These are phyloP conservation scores for Dryococelus australis DNA, from an alignment of 2,888 invertebrate genomes.

Conservation along the genomic window DNA sequence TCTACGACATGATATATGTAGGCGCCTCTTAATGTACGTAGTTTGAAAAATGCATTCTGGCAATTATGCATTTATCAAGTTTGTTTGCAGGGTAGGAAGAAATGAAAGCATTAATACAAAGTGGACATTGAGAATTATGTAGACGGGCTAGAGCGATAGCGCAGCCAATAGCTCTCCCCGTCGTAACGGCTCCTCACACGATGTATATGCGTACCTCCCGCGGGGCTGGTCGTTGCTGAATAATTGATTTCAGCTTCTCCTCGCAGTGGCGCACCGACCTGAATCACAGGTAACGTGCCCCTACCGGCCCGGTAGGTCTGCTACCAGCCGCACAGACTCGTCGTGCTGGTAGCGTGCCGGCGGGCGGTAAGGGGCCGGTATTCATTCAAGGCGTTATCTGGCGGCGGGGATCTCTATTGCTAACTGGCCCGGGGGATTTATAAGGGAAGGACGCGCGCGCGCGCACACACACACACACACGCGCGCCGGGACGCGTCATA, in stretches of 20 bases:
- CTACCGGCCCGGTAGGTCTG: neutral
- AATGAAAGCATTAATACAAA: too few species aligned
- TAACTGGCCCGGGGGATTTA: neutral
- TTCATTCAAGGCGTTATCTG: neutral
- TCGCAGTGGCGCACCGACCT: neutral
- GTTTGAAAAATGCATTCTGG: too few species aligned
- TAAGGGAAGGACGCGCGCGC: neutral
- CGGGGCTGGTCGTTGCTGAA: neutral
- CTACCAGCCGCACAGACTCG: neutral
- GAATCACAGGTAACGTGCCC: neutral
- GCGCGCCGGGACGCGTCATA: neutral
- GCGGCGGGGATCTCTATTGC: neutral
- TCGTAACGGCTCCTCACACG: neutral
- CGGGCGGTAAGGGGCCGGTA: conserved; percentile 6
- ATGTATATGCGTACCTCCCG: neutral
- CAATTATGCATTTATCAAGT: too few species aligned
- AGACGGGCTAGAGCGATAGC: neutral
- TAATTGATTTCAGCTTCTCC: neutral
- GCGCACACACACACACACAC: neutral
- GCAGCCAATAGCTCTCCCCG: neutral
- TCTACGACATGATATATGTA: too few species aligned
- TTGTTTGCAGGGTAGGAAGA: too few species aligned
- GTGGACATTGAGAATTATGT: too few species aligned
- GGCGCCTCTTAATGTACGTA: too few species aligned
- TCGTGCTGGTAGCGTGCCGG: neutral